These are phyloP conservation scores for Apocrypta bakeri DNA, from an alignment of 1,140 invertebrate species.

Conservation along the genomic window DNA sequence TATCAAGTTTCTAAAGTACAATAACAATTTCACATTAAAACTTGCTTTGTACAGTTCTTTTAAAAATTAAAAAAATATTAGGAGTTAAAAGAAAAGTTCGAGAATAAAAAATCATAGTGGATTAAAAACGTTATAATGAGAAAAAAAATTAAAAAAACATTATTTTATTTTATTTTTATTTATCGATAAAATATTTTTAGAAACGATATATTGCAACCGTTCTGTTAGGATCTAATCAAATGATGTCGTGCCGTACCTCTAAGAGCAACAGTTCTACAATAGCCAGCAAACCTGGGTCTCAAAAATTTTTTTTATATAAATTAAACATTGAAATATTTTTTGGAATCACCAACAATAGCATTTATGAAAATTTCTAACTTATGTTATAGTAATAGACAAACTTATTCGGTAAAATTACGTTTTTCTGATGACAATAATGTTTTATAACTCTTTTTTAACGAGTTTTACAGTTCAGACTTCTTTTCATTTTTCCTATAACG, in stretches of 20 bases:
- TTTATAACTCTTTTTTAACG: constrained; percentile 47
- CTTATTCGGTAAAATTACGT: constrained; percentile 35
- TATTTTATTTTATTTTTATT: constrained; percentile 34
- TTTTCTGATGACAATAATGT: constrained; percentile 6
- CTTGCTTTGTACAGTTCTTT: neutral
- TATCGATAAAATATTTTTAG: constrained; percentile 38
- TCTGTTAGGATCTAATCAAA: constrained; percentile 10
- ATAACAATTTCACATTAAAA: neutral
- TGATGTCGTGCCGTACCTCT: neutral
- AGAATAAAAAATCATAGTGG: neutral
- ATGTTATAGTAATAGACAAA: constrained; percentile 33
- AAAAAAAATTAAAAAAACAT: constrained; percentile 13
- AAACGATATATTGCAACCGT: constrained; percentile 25
- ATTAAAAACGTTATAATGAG: neutral
- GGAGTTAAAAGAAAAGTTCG: neutral
- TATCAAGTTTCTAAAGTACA: neutral
- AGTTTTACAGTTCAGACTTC: constrained; percentile 48
- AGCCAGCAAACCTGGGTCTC: constrained; percentile 5
- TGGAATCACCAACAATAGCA: constrained; percentile 33
- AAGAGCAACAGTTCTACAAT: constrained; percentile 22
- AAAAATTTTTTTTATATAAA: constrained; percentile 6
- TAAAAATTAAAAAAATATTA: neutral
- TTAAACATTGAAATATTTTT: constrained; percentile 36
- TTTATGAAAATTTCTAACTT: constrained; percentile 38
- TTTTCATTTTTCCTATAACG: constrained; percentile 41